Evolutionary conservation across 2,888 invertebrate species (phyloP).

Genomic region (Apodemia zela): DNA sequence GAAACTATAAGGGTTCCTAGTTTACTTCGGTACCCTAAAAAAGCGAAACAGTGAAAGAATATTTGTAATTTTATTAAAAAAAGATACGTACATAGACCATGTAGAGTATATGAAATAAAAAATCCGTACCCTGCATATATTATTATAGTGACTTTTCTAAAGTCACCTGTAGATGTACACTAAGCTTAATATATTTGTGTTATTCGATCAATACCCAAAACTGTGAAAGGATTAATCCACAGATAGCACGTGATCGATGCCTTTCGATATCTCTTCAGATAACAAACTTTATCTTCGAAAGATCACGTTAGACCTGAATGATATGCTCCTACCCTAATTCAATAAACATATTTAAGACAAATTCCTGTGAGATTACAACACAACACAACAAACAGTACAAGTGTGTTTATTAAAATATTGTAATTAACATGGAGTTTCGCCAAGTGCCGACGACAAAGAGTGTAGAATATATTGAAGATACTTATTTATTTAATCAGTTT

Average conservation of each 20-base stretch:
- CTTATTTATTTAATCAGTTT: too few relatives aligned
- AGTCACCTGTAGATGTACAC: conserved; percentile 25
- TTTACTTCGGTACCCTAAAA: too few relatives aligned
- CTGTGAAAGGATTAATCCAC: conserved; percentile 53
- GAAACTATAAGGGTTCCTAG: too few relatives aligned
- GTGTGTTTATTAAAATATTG: too few relatives aligned
- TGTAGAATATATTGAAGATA: too few relatives aligned
- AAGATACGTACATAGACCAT: too few relatives aligned
- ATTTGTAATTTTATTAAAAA: too few relatives aligned
- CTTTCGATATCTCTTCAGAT: conserved; percentile 60
- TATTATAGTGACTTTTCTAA: neutral
- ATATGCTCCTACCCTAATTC: conserved; percentile 8
- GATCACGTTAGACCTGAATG: conserved; percentile 32
- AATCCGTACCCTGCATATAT: neutral
- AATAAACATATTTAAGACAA: neutral
- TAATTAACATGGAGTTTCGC: too few relatives aligned
- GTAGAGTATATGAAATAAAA: neutral
- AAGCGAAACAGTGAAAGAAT: too few relatives aligned
- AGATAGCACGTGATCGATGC: conserved; percentile 71
- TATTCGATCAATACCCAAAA: conserved; percentile 42
- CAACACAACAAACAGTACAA: too few relatives aligned
- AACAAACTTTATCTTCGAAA: conserved; percentile 54
- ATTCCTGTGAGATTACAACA: neutral
- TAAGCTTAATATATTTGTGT: conserved; percentile 23
- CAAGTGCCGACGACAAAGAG: too few relatives aligned